phyloP scores from a whole-genome alignment of 2,888 invertebrate genomes.

The Physocephala rufipes region DNA sequence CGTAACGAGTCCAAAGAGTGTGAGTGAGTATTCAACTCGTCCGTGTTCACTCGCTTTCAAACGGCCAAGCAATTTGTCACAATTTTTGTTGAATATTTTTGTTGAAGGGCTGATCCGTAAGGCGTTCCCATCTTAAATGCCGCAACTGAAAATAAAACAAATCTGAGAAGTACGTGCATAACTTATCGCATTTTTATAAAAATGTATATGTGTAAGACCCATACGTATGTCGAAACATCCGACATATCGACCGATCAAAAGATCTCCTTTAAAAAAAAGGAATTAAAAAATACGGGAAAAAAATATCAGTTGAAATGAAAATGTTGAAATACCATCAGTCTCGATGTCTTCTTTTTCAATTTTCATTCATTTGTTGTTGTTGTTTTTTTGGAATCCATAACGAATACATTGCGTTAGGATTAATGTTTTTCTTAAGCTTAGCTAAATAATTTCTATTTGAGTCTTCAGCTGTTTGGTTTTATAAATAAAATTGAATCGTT shows the following conservation, averaged over 20 bases:
- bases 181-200: slow-evolving; percentile 20
- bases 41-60: neutral
- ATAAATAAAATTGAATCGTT: neutral
- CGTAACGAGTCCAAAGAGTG: slow-evolving; percentile 2
- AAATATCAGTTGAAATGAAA: neutral
- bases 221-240: neutral
- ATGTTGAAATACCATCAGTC: neutral
- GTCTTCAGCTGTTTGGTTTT: slow-evolving; percentile 8
- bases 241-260: too few species aligned
- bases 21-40: neutral
- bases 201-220: neutral
- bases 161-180: slow-evolving; percentile 24
- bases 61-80: slow-evolving; percentile 19
- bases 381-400: neutral
- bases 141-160: slow-evolving; percentile 10
- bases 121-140: slow-evolving; percentile 13
- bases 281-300: too few species aligned
- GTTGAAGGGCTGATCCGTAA: too few species aligned
- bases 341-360: neutral
- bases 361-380: neutral
- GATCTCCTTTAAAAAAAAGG: too few species aligned
- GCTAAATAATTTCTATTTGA: slow-evolving; percentile 7
- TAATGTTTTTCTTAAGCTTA: slow-evolving; percentile 10
- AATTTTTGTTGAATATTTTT: neutral
- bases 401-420: slow-evolving; percentile 17